A percentile compares a stretch with the other conserved stretches of the same genome.
Conservation (phyloP, 2,888 invertebrate species). For the Sinhomidia bicolor region DNA sequence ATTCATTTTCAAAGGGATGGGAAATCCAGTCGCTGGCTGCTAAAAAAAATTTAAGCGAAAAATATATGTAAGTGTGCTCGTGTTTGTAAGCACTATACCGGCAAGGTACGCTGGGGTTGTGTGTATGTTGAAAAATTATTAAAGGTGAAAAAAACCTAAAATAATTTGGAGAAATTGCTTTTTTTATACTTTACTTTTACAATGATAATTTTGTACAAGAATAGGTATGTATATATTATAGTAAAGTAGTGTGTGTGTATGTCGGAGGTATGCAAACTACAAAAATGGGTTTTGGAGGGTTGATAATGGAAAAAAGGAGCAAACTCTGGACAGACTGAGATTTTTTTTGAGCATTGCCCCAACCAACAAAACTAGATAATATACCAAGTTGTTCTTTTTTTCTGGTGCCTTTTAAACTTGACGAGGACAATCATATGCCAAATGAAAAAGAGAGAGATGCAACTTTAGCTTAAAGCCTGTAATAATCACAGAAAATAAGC, state of each 20-base stretch:
- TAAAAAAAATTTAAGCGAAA: conserved; percentile 38
- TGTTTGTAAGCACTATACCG: too few species aligned
- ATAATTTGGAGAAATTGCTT: not conserved
- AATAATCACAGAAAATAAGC: conserved; percentile 59
- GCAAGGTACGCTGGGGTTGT: not conserved
- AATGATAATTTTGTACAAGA: not conserved
- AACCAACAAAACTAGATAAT: not conserved
- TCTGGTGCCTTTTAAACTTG: conserved; percentile 25
- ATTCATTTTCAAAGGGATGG: conserved; percentile 41
- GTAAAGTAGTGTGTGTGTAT: not conserved
- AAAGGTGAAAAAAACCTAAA: not conserved
- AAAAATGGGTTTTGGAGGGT: too few species aligned
- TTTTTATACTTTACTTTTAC: not conserved
- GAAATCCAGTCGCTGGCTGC: conserved; percentile 44
- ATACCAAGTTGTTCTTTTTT: too few species aligned
- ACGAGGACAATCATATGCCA: conserved; percentile 11
- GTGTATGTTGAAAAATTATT: not conserved
- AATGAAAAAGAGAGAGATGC: conserved; percentile 1
- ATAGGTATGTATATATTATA: not conserved
- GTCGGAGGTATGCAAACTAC: not conserved
- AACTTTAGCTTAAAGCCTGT: conserved; percentile 24
- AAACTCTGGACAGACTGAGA: too few species aligned
- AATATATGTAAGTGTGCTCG: not conserved
- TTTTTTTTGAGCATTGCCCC: not conserved
- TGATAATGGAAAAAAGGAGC: not conserved